phyloP scores from a whole-genome alignment of 2,888 invertebrate species.

The Pandemis cinnamomeana region DNA sequence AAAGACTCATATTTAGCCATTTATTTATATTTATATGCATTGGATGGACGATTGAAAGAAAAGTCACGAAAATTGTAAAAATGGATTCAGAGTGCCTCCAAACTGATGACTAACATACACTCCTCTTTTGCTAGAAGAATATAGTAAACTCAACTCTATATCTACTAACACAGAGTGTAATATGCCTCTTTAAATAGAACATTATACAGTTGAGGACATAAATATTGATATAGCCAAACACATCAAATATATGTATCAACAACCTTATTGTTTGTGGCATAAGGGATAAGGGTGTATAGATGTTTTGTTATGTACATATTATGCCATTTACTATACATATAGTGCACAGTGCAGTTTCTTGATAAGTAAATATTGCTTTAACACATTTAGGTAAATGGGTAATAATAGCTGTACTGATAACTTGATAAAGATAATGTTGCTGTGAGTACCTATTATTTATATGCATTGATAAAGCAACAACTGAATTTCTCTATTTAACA shows the following conservation, averaged over 20 bases:
- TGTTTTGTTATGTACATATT: too few species aligned
- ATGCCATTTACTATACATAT: neutral
- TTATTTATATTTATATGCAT: too few species aligned
- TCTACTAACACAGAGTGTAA: neutral
- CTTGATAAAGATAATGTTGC: constrained; percentile 23
- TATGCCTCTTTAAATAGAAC: neutral
- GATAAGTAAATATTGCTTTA: constrained; percentile 25
- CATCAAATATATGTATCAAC: too few species aligned
- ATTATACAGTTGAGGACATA: too few species aligned
- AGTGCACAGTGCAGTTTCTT: constrained; percentile 10
- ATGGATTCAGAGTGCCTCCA: neutral
- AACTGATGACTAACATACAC: neutral
- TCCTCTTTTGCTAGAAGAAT: neutral
- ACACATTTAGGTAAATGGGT: constrained; percentile 7
- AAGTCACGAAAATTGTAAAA: neutral
- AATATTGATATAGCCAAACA: too few species aligned
- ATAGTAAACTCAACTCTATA: neutral
- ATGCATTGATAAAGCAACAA: neutral
- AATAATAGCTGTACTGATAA: constrained; percentile 23
- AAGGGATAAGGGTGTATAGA: too few species aligned
- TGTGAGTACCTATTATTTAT: neutral
- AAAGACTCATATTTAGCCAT: too few species aligned
- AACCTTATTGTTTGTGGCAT: too few species aligned
- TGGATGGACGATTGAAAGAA: neutral
- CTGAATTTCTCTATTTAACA: neutral